Conservation (phyloP, 2,888 invertebrate species). For the Rotaria macrura region DNA sequence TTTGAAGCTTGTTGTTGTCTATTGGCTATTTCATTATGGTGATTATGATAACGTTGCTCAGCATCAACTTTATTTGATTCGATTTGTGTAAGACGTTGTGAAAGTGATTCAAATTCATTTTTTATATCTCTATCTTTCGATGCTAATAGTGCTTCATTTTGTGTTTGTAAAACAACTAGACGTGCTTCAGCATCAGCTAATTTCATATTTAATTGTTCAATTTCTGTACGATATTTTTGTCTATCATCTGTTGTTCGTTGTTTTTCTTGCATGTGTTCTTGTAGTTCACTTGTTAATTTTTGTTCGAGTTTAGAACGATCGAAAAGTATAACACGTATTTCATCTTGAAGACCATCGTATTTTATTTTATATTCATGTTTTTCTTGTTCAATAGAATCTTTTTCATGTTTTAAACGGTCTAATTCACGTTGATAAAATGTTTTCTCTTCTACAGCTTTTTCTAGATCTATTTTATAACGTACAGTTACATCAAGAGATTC, state of each 20-base stretch:
- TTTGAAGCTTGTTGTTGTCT: neutral
- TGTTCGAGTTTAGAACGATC: slow-evolving; percentile 14
- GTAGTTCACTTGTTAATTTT: slow-evolving; percentile 10
- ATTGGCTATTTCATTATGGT: neutral
- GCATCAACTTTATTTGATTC: neutral
- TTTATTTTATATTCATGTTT: neutral
- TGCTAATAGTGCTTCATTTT: neutral
- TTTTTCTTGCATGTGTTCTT: neutral
- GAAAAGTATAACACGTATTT: neutral
- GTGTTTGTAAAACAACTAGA: neutral
- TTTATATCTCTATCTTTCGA: neutral
- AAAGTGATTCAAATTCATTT: neutral
- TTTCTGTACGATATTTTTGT: neutral
- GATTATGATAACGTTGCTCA: slow-evolving; percentile 1
- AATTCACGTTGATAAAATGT: neutral
- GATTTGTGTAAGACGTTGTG: neutral
- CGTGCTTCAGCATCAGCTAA: neutral
- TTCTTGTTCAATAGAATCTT: slow-evolving; percentile 12
- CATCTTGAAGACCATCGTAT: slow-evolving; percentile 14
- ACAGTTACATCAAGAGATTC: slow-evolving; percentile 5
- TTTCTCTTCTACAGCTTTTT: slow-evolving; percentile 19
- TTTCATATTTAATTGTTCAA: neutral
- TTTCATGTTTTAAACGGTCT: slow-evolving; percentile 14
- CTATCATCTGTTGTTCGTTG: neutral
- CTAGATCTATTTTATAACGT: slow-evolving; percentile 15